A percentile compares a stretch with the other conserved stretches of the same genome.
phyloP scores from a whole-genome alignment of 2,113 vertebrate species.

The Podarcis muralis region DNA sequence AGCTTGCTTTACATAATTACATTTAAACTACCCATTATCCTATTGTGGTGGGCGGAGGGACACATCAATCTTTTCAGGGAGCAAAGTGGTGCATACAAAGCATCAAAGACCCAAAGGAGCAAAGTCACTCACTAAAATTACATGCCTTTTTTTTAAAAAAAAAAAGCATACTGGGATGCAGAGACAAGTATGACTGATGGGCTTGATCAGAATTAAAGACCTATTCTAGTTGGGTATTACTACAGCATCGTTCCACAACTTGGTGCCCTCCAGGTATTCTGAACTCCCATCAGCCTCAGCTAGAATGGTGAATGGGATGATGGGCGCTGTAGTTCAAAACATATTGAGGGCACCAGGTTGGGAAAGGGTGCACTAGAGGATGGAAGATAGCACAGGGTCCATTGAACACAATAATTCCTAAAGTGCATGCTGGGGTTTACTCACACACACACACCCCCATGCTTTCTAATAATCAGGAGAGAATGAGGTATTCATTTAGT shows the following conservation, averaged over 20 bases:
- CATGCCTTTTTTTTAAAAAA: background rate
- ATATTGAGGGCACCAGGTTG: background rate
- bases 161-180: background rate
- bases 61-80: slow-evolving; percentile 5
- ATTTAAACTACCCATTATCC: slow-evolving; percentile 5
- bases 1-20: slow-evolving; percentile 7
- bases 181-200: background rate
- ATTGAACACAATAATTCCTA: background rate
- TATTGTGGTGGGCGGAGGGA: background rate
- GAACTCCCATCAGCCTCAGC: background rate
- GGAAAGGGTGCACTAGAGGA: background rate
- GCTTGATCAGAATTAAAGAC: slow-evolving; percentile 1
- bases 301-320: background rate
- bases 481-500: no score
- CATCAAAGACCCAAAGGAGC: background rate
- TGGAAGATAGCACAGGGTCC: background rate
- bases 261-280: background rate
- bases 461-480: no score
- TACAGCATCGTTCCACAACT: background rate
- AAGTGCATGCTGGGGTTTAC: background rate
- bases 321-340: background rate
- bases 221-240: background rate
- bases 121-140: slow-evolving; percentile 1
- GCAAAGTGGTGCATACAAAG: background rate
- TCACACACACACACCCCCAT: no score